Base-by-base conservation (phyloP, 2,888 invertebrate species). In the Volucella zonaria region DNA sequence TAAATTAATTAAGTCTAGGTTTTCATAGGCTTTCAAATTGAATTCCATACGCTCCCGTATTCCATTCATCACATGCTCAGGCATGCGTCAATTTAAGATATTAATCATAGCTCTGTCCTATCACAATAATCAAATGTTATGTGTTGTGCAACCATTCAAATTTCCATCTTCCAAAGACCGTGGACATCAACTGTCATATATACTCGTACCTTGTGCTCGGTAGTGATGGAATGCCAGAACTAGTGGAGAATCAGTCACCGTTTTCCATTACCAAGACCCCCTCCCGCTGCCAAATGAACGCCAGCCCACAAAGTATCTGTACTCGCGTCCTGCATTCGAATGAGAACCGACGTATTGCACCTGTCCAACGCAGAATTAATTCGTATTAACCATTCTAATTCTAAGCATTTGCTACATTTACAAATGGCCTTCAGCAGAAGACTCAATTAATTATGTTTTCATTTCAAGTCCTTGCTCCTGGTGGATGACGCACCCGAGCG, bases 361-460 rank as follows among this genome's bases (percentile, higher is more conserved):
- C 75, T 81, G 81, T 81, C 75, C 47, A 67, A 58, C 31, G 43
- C 42, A 45, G 42, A 81, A 81, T 81, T 75, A 81, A 81, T 81
- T 70, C 75, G 68, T 81, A 75, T 81, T 81, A 75, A 81, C 81
- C 70, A 81, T 81, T 70, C 81, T 81, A 70, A 70, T 81, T 81
- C 81, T 70, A 70, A 75, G 75, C 75, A 64, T 62, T 81, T 75
- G 68, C 56, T 73, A 73, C 75, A 58, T 75, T 75, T 75, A 81
- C 62, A 75, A 81, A 75, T 81, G 70, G 75, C 75, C 75, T 75
- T 74, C 56, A 70, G 81, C 56, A 40, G 49, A 49, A 62, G 56
- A 68, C 74, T 67, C 80, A 74, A 80, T 80, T 74, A 74, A 80
- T 80, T 74, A 80, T 68, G 42, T 47, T 62, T 74, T 1, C 31